Base-by-base conservation (phyloP, 2,888 invertebrate species). In the Sinhomidia bicolor region DNA sequence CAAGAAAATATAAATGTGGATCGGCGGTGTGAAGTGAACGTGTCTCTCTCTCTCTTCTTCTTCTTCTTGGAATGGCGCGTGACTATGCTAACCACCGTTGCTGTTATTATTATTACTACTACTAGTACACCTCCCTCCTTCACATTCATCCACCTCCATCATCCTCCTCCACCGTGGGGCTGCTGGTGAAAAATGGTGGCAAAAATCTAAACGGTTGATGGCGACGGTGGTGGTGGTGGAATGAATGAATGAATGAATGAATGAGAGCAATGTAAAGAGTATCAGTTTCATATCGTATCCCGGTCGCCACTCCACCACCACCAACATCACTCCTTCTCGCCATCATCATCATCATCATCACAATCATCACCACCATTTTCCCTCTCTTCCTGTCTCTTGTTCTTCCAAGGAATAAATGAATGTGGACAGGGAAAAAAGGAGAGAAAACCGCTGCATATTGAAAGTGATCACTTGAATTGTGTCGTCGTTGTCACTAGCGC, bases 1-100 rank as follows among this genome's bases (percentile, higher is more conserved):
- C n/a, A n/a, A 41, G 9, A 41, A 9, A 41, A 29, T 62, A 14
- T 62, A 29, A 29, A 14, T 62, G 62, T 26, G 57, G 7, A 23
- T n/a, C n/a, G n/a, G n/a, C n/a, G 14, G 54, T 20, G 29, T 29
- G 51, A 51, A 17, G 51, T 57, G 57, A 20, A 57, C 57, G 26
- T 23, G 26, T 57, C 20, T 62, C 14, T 62, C 20, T 17, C 20
- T 57, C 57, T 23, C 23, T 57, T 17, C 12, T 3, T 57, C 71
- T 78, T 47, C 51, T 4, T 57, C 7, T 79, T 20, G n/a, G 74
- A 74, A 79, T 68, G 68, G 85, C 78, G 85, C 80, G 85, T 85
- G 85, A 85, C 79, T 85, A 68, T 79, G 65, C 26, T 80, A 79
- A 85, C 62, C 60, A 65, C 76, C n/a, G 20, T 44, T 32, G 6